Conservation (phyloP, 2,797 vertebrate species). For the Gastrophryne carolinensis region DNA sequence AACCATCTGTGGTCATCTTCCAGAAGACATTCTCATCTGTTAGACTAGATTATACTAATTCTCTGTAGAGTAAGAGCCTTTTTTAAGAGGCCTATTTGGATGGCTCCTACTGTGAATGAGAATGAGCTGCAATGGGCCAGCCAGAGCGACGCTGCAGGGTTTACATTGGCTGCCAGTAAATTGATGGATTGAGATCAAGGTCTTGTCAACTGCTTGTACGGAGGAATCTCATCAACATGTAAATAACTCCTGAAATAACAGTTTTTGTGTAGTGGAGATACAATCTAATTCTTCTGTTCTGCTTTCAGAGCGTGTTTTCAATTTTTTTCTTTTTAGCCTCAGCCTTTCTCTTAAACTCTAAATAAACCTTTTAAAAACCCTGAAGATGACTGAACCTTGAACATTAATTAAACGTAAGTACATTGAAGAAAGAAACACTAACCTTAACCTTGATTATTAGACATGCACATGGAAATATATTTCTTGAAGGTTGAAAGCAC, state of each 20-base stretch:
- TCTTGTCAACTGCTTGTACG: conserved; percentile 46
- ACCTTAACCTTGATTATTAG: background rate
- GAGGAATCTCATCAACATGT: conserved; percentile 46
- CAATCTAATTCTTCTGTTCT: conserved; percentile 46
- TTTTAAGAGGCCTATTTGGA: conserved; percentile 13
- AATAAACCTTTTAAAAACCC: background rate
- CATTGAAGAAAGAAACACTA: background rate
- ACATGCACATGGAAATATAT: no score
- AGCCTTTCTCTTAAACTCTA: background rate
- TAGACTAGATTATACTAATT: conserved; percentile 33
- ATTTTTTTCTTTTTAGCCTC: background rate
- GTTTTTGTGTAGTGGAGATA: conserved; percentile 41
- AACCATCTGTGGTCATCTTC: background rate
- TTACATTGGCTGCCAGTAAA: conserved; percentile 48
- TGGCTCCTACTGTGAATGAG: conserved; percentile 40
- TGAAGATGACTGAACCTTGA: background rate
- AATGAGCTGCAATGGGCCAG: conserved; percentile 36
- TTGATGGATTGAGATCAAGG: conserved; percentile 51
- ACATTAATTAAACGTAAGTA: conserved; percentile 20
- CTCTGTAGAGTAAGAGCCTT: conserved; percentile 9
- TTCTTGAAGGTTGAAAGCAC: no score
- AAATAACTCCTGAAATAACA: conserved; percentile 48
- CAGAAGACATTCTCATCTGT: conserved; percentile 23
- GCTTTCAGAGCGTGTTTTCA: background rate
- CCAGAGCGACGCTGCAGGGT: conserved; percentile 45